Conservation (phyloP, 1,140 invertebrate genomes). For the Drosophila pachea region DNA sequence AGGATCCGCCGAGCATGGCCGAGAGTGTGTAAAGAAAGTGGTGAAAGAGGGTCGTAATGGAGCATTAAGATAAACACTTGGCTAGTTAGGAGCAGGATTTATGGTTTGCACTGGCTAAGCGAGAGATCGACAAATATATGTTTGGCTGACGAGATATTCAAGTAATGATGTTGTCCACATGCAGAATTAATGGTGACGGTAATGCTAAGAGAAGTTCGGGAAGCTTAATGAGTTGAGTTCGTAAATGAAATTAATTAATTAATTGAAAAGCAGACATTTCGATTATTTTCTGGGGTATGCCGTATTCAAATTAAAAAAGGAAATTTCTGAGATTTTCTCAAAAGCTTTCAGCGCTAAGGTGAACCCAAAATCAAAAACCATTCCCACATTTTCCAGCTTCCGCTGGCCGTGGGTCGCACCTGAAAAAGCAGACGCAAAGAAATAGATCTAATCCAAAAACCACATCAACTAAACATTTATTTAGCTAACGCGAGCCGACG, state of each 20-base stretch:
- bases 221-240: neutral
- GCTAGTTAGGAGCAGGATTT: conserved; percentile 31
- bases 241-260: no score
- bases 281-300: no score
- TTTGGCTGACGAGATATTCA: neutral
- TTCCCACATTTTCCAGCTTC: conserved; percentile 40
- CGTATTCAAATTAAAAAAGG: no score
- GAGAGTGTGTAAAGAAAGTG: conserved; percentile 5
- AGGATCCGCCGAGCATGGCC: conserved; percentile 4
- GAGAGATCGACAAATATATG: conserved; percentile 23
- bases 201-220: neutral
- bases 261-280: no score
- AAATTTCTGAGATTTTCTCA: no score
- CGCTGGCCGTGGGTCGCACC: conserved; percentile 40
- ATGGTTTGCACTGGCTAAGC: conserved; percentile 30
- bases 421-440: conserved; percentile 47
- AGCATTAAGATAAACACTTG: conserved; percentile 41
- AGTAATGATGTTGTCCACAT: neutral
- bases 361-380: neutral
- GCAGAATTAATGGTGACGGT: neutral
- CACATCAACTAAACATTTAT: conserved; percentile 69
- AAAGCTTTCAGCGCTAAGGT: no score
- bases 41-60: conserved; percentile 25
- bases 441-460: conserved; percentile 19
- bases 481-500: conserved; percentile 48